These are phyloP conservation scores for Physella acuta DNA, from an alignment of 1,140 invertebrate genomes.

Conservation along the genomic window DNA sequence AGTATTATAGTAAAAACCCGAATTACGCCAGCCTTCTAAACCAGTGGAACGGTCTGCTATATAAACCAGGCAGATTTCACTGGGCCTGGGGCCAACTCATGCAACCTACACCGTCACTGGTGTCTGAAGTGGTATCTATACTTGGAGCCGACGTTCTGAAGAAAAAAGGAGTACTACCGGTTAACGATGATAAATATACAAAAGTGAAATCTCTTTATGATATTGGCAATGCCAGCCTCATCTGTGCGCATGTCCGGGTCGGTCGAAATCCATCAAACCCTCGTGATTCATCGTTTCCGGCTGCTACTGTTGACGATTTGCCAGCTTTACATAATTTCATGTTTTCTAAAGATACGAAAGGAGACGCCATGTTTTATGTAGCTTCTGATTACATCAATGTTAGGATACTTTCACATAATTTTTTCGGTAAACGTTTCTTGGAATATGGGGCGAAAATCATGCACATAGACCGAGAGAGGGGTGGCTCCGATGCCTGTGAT, in stretches of 20 bases:
- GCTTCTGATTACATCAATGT: constrained; percentile 30
- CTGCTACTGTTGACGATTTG: constrained; percentile 7
- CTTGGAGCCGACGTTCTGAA: neutral
- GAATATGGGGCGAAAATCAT: constrained; percentile 28
- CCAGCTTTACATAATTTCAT: constrained; percentile 27
- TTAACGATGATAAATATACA: neutral
- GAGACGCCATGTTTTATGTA: constrained; percentile 28
- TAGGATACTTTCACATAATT: constrained; percentile 2
- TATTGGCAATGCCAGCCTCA: constrained; percentile 11
- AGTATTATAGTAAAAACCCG: no score
- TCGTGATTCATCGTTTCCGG: constrained; percentile 6
- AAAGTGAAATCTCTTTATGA: no score
- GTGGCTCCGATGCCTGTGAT: constrained; percentile 5
- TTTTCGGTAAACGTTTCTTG: constrained; percentile 19
- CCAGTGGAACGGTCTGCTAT: no score
- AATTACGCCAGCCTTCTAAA: no score
- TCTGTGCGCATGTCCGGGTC: constrained; percentile 35
- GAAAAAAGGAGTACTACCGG: neutral
- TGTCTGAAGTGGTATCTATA: neutral
- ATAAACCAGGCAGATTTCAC: no score
- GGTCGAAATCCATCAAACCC: constrained; percentile 31
- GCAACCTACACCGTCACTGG: neutral
- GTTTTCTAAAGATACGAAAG: neutral
- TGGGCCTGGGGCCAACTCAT: no score
- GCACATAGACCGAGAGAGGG: constrained; percentile 30